Percentiles rank a stretch among this genome's conserved stretches.
These are phyloP conservation scores for Torymus aiolomorphi DNA, from an alignment of 2,888 invertebrate genomes.

Conservation along the genomic window DNA sequence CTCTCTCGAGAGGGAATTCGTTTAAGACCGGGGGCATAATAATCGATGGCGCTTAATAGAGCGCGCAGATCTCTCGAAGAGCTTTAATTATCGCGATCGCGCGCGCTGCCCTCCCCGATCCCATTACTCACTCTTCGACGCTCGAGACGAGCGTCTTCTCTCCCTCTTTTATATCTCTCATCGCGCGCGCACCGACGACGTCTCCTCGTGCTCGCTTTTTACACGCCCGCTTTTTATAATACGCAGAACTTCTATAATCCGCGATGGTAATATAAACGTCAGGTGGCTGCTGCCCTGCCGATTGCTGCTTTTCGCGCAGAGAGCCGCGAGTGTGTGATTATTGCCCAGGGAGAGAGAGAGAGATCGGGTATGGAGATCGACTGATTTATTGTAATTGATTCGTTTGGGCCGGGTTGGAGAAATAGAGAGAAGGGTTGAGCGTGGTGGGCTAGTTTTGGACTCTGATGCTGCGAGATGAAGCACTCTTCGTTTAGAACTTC, in stretches of 20 bases:
- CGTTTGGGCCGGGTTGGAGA: background rate
- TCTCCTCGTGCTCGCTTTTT: no score
- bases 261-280: constrained; percentile 33
- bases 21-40: constrained; percentile 28
- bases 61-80: constrained; percentile 58
- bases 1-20: constrained; percentile 3
- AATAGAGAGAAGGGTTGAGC: no score
- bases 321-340: background rate
- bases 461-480: no score
- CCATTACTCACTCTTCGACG: constrained; percentile 34
- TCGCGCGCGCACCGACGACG: background rate
- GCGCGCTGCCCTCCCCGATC: background rate
- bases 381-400: constrained; percentile 30
- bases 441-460: background rate
- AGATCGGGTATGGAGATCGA: background rate
- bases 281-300: background rate
- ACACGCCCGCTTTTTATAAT: no score
- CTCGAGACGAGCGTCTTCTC: background rate
- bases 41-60: constrained; percentile 65
- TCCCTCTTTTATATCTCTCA: constrained; percentile 16
- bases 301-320: background rate
- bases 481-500: no score
- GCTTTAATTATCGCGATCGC: constrained; percentile 63
- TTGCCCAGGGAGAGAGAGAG: background rate
- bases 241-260: background rate